Evolutionary conservation across 2,113 vertebrate genomes (phyloP).

Genomic region (Sorex araneus): DNA sequence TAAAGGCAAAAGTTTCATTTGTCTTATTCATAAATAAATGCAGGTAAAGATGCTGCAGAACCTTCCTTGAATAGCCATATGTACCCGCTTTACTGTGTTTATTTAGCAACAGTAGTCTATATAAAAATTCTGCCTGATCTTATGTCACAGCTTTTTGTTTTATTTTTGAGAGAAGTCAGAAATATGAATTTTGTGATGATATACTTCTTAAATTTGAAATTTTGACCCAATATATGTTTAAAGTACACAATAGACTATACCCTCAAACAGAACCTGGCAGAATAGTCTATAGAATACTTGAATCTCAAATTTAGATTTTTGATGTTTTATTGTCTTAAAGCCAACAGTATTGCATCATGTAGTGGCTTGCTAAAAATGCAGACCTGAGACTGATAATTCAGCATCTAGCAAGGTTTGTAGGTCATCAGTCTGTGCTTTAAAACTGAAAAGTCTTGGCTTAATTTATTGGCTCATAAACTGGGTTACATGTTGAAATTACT

Average conservation of each 20-base stretch:
- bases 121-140: too few species aligned
- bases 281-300: neutral
- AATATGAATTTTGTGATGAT: constrained; percentile 1
- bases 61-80: neutral
- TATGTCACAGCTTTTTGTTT: neutral
- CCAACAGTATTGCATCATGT: too few species aligned
- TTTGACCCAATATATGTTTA: neutral
- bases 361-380: neutral
- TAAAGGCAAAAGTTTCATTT: neutral
- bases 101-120: neutral
- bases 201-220: constrained; percentile 17
- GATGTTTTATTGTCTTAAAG: neutral
- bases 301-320: neutral
- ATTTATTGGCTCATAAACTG: constrained; percentile 30
- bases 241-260: neutral
- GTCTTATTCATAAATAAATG: neutral
- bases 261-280: neutral
- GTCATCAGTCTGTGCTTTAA: neutral
- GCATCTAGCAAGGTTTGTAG: neutral
- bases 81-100: rapidly evolving
- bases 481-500: neutral
- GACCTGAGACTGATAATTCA: neutral
- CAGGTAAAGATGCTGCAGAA: neutral
- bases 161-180: neutral
- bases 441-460: neutral